These are phyloP conservation scores for Sardina pilchardus DNA, from an alignment of 2,113 vertebrate species.

Conservation along the genomic window DNA sequence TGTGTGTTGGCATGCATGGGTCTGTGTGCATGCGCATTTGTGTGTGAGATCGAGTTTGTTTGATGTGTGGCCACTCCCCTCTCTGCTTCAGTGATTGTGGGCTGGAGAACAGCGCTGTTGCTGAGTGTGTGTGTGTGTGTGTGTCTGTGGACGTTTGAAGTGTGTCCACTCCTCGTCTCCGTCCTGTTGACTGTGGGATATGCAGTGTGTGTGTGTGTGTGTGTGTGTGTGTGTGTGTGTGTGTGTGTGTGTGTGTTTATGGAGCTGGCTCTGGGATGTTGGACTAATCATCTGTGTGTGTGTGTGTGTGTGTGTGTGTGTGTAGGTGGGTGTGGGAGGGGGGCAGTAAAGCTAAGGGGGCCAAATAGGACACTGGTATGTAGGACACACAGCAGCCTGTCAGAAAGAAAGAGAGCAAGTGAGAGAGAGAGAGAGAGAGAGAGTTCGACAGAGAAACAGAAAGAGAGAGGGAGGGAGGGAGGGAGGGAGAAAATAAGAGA, in stretches of 20 bases:
- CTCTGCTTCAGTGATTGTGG: neutral
- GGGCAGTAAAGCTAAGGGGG: neutral
- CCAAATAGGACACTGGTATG: slow-evolving; percentile 10
- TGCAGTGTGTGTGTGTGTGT: slow-evolving; percentile 47
- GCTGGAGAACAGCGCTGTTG: neutral
- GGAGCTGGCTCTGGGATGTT: slow-evolving; percentile 39
- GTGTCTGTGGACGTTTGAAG: slow-evolving; percentile 50
- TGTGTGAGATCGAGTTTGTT: slow-evolving; percentile 18
- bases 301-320: neutral
- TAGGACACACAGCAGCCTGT: slow-evolving; percentile 15
- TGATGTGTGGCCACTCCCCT: slow-evolving; percentile 59
- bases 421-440: neutral
- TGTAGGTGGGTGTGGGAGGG: neutral
- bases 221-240: neutral
- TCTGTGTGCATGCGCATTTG: neutral
- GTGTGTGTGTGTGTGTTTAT: neutral
- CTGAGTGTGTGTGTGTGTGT: neutral
- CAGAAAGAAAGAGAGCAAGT: neutral
- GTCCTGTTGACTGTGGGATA: slow-evolving; percentile 41
- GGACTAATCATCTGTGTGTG: neutral
- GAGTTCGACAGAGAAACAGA: neutral
- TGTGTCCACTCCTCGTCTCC: slow-evolving; percentile 52
- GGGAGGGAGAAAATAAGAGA: neutral
- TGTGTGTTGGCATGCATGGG: neutral
- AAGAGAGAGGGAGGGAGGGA: neutral